A percentile compares a stretch with the other conserved stretches of the same genome.
Conservation (phyloP, 2,113 vertebrate species). For the Hippopotamus amphibius region DNA sequence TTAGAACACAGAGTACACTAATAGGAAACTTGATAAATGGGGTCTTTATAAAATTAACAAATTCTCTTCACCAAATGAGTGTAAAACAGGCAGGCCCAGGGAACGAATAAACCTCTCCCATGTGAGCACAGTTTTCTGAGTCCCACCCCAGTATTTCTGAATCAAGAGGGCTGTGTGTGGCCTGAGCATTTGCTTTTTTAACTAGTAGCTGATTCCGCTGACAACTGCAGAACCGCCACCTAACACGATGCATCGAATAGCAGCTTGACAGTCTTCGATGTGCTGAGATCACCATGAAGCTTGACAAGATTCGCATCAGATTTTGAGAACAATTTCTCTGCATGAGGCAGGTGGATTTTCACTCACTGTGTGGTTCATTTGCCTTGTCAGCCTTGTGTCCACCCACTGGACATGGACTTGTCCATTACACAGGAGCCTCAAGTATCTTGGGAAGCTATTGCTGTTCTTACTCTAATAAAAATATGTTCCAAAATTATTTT, state of each 20-base stretch:
- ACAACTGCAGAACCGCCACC: neutral
- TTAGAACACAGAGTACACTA: neutral
- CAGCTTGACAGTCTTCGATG: neutral
- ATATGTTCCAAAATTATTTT: neutral
- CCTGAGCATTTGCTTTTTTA: neutral
- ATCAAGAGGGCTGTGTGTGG: neutral
- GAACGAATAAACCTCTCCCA: neutral
- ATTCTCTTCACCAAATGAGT: neutral
- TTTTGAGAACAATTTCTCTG: neutral
- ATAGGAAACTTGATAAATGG: neutral
- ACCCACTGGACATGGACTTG: accelerated
- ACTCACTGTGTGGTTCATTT: neutral
- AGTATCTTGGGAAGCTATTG: neutral
- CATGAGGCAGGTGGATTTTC: neutral
- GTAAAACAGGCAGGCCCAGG: neutral
- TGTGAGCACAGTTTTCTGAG: neutral
- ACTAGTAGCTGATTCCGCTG: neutral
- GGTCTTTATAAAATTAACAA: neutral
- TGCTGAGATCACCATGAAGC: neutral
- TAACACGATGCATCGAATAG: neutral
- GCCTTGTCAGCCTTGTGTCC: neutral
- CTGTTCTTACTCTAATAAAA: neutral
- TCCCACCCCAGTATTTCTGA: neutral
- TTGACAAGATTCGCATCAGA: neutral
- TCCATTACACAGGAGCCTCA: neutral